Percentiles rank a stretch among this genome's conserved stretches.
Evolutionary conservation across 2,113 vertebrate genomes (phyloP).

Genomic region (Columba livia): DNA sequence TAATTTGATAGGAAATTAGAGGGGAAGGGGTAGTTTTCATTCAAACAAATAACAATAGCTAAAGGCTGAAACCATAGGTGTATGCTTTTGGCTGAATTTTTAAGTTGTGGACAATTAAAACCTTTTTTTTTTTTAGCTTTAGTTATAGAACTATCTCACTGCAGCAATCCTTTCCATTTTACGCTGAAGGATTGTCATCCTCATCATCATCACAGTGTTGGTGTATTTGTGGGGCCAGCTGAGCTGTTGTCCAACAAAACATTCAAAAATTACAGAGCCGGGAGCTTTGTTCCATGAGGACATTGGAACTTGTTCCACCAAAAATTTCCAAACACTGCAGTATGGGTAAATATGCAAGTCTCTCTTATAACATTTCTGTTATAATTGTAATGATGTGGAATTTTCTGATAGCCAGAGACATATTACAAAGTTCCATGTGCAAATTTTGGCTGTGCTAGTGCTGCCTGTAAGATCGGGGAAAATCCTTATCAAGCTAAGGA

Average conservation of each 20-base stretch:
- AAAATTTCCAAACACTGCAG: neutral
- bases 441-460: neutral
- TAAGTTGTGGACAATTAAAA: neutral
- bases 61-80: neutral
- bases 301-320: neutral
- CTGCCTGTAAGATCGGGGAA: neutral
- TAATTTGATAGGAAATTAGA: neutral
- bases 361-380: neutral
- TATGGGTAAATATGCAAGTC: neutral
- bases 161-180: neutral
- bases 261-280: no score
- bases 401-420: neutral
- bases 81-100: neutral
- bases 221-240: neutral
- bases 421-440: neutral
- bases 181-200: no score
- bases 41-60: neutral
- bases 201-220: no score
- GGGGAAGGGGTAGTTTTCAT: neutral
- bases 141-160: neutral
- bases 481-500: neutral
- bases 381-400: neutral
- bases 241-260: neutral
- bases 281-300: neutral
- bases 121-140: fast-evolving